Evolutionary conservation across 2,113 vertebrate species (phyloP).

Genomic region (Myotis brandtii): DNA sequence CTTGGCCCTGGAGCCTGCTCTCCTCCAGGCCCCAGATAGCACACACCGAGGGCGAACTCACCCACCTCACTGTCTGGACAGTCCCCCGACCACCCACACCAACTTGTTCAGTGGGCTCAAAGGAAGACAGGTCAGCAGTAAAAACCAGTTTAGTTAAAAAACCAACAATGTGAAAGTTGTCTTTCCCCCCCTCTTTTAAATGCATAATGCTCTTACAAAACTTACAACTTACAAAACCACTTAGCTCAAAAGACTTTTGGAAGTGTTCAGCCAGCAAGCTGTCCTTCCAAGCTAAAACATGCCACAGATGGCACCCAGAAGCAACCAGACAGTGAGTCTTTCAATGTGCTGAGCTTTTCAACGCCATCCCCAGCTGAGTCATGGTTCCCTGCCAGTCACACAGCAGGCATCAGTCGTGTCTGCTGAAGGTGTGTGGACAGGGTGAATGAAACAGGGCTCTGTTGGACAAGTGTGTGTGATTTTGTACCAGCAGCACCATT

Average conservation of each 20-base stretch:
- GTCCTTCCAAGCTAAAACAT: slow-evolving; percentile 31
- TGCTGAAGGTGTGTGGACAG: neutral
- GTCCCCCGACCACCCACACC: neutral
- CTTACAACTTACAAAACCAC: slow-evolving; percentile 13
- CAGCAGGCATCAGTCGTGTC: neutral
- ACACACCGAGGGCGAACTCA: neutral
- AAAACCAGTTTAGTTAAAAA: neutral
- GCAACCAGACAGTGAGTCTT: neutral
- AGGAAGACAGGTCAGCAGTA: neutral
- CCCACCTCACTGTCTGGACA: neutral
- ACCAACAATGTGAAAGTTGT: neutral
- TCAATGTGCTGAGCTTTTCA: neutral
- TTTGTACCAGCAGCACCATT: neutral
- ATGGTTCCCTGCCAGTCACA: neutral
- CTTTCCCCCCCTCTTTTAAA: neutral
- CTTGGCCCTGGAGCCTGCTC: neutral
- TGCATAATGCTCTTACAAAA: slow-evolving; percentile 26
- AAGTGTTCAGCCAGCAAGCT: slow-evolving; percentile 55
- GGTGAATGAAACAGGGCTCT: neutral
- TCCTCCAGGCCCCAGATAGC: neutral
- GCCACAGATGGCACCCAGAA: slow-evolving; percentile 31
- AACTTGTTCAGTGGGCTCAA: neutral
- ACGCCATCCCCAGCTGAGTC: neutral
- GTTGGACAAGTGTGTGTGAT: neutral
- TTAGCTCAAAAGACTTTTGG: slow-evolving; percentile 34